Conservation (phyloP, 2,113 vertebrate genomes). For the Addax nasomaculatus region DNA sequence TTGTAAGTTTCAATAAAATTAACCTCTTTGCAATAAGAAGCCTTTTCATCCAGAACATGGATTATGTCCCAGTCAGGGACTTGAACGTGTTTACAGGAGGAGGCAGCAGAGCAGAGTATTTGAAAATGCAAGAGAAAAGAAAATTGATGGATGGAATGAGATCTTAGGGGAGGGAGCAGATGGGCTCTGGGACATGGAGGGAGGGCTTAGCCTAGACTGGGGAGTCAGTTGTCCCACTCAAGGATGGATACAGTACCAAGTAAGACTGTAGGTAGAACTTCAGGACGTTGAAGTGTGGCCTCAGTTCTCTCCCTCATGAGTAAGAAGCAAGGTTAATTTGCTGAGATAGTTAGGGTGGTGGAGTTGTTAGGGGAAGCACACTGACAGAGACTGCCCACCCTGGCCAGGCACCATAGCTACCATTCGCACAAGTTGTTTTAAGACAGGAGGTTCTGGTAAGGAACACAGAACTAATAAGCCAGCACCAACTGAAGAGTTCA, state of each 20-base stretch:
- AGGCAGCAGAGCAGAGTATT: neutral
- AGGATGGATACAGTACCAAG: neutral
- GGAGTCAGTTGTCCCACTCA: neutral
- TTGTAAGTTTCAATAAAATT: neutral
- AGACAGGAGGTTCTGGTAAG: neutral
- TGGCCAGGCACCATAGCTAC: neutral
- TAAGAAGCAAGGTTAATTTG: neutral
- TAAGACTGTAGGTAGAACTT: neutral
- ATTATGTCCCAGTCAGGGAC: neutral
- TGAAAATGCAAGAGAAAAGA: neutral
- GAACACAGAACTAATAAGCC: neutral
- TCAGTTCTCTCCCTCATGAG: neutral
- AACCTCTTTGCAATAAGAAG: neutral
- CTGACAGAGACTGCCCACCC: neutral
- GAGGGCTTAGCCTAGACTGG: neutral
- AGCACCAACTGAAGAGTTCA: neutral
- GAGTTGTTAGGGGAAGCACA: neutral
- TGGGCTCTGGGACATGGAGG: neutral
- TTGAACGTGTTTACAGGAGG: neutral
- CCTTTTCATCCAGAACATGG: neutral
- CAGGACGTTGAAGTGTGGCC: neutral
- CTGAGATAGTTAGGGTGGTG: neutral
- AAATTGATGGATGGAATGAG: neutral
- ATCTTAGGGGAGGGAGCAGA: too few species aligned
- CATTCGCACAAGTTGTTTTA: neutral